Percentiles rank a stretch among this genome's conserved stretches.
Evolutionary conservation across 2,888 invertebrate species (phyloP).

Genomic region (Drosophila kanekoi): DNA sequence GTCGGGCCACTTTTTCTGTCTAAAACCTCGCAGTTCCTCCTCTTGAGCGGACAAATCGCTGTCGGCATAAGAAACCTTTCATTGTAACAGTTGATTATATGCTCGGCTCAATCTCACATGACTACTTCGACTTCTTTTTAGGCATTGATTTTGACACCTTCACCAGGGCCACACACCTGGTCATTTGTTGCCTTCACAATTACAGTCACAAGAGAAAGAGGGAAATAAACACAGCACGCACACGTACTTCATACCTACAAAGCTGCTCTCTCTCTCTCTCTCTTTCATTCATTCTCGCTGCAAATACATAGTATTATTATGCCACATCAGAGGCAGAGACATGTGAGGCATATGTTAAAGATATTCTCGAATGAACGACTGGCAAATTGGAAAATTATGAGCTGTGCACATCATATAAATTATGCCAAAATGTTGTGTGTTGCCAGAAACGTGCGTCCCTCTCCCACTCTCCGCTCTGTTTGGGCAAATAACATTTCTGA

Average conservation of each 20-base stretch:
- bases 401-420: slow-evolving; percentile 55
- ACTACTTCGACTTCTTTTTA: slow-evolving; percentile 3
- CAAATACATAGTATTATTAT: slow-evolving; percentile 24
- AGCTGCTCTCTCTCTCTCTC: background rate
- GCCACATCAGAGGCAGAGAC: slow-evolving; percentile 26
- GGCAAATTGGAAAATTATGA: slow-evolving; percentile 59
- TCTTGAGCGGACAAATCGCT: no score
- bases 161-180: slow-evolving; percentile 8
- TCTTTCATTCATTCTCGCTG: background rate
- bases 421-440: slow-evolving; percentile 46
- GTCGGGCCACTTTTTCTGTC: no score
- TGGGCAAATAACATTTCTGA: slow-evolving; percentile 26
- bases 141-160: slow-evolving; percentile 35
- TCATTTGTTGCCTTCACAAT: slow-evolving; percentile 25
- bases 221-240: slow-evolving; percentile 9
- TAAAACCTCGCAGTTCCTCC: no score
- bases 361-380: slow-evolving; percentile 56
- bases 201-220: slow-evolving; percentile 18
- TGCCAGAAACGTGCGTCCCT: slow-evolving; percentile 19
- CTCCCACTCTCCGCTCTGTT: background rate
- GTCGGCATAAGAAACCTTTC: no score
- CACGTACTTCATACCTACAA: slow-evolving; percentile 21
- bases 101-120: slow-evolving; percentile 4
- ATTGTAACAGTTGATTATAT: no score
- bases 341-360: background rate